Evolutionary conservation across 2,888 invertebrate species (phyloP), one percentile per base, ranked within the genome.

Genomic region (Pemphredon lugubris): DNA sequence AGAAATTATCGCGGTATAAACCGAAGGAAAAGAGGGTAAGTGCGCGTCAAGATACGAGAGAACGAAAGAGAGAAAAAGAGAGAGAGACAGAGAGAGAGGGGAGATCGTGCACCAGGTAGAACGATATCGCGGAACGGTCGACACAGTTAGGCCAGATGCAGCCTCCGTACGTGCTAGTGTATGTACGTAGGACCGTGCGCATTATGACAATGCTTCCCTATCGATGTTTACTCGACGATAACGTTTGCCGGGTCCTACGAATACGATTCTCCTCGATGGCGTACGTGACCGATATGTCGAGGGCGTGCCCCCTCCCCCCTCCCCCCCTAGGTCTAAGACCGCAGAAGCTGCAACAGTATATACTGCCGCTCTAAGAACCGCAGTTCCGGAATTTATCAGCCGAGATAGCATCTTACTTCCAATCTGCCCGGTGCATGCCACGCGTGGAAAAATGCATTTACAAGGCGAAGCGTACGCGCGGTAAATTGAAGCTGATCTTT

Each of bases 211-310:
- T 77, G 75, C 58, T 48, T 64, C 39, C 59, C 59, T 73, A 78
- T 79, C 76, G 75, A 79, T 79, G 75, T 73, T 77, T 79, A 71
- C 70, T 42, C 26, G 67, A 30, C 60, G 75, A 79, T 76, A 78
- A 70, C 73, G 60, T 70, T n/a, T 50, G 45, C 64, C 26, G 44
- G 65, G 47, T 60, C 66, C 55, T 73, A 63, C 68, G 51, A 74
- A 71, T 66, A 26, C 71, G 71, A 77, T 71, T 75, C 75, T 32
- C 53, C 20, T 47, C 32, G 59, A 58, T 58, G 55, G 51, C 32
- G 68, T 68, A 78, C 78, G 78, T 79, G 77, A 77, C 77, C 75
- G 77, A 75, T 79, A 78, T 51, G 63, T 48, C 65, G 68, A 51
- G 63, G 58, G 48, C 54, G 60, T 63, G 51, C 64, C 69, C n/a